Base-by-base conservation (phyloP, 2,888 invertebrate genomes). In the Agrilus cyanescens region DNA sequence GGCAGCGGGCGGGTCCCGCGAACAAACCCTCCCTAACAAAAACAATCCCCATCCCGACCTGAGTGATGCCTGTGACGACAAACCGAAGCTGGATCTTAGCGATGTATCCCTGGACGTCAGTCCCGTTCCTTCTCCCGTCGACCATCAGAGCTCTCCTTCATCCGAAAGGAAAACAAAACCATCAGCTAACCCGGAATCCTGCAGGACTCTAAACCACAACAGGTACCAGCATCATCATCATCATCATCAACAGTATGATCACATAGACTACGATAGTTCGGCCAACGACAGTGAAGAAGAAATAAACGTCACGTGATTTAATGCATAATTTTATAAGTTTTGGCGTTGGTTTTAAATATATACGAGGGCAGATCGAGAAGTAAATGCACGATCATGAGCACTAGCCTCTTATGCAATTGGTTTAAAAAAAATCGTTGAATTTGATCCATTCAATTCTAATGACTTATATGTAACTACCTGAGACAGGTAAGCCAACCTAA, bases 11-110 rank as follows among this genome's bases (percentile, higher is more conserved):
- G 95, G 95, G 2, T 89, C 91, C 6, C 76, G 95, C 20, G 95
- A 95, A 60, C 93, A 94, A 66, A 95, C 95, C 0, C 70, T 96
- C 16, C 95, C 95, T 1, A 95, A 91, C 66, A 95, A 95, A 65
- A 93, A 91, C 71, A 95, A 94, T 65, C 94, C 94, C 0, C 90
- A 94, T 65, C 94, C 94, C 0, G 94, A 94, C 62, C 69, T 94
- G 37, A 91, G 90, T 50, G 94, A 94, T 62, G 88, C 87, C 1
- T 85, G 85, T 57, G 82, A 81, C 12, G 87, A 88, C 65, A 80
- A 83, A 45, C 80, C 81, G 0, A 79, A 80, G 55, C 62, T 81
- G 48, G 75, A 75, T 51, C 58, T 74, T 41, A 71, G 69, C 45
- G 75, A 74, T 53, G 64, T 62, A 2, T 74, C 75, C 8, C 25